Evolutionary conservation across 2,113 vertebrate species (phyloP).

Genomic region (Cyanoliseus patagonus): DNA sequence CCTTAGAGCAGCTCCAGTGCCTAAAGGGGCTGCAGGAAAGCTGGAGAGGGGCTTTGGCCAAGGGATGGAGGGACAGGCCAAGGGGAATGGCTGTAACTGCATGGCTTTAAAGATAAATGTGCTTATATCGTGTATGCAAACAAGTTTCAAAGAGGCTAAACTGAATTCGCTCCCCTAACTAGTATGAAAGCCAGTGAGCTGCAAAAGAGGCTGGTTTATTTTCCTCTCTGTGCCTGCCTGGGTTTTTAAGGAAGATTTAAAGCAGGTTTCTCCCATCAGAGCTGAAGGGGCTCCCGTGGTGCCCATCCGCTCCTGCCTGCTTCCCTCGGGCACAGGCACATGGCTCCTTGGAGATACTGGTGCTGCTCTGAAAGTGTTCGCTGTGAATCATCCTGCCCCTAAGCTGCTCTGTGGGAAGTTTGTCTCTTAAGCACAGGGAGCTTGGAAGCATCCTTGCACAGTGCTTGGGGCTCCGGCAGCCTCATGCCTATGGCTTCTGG

Average conservation of each 20-base stretch:
- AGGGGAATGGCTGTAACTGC: not conserved
- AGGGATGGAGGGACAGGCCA: not conserved
- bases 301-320: not conserved
- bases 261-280: not conserved
- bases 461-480: not conserved
- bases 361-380: not conserved
- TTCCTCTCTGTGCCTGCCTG: not conserved
- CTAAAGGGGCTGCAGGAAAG: not conserved
- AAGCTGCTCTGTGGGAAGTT: not conserved
- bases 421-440: not conserved
- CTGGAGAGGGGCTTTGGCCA: not conserved
- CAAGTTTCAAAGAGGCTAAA: not conserved
- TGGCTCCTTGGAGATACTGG: not conserved
- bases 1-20: no score
- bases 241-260: not conserved
- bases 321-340: not conserved
- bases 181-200: not conserved
- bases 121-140: not conserved
- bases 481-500: rapidly evolving
- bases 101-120: not conserved
- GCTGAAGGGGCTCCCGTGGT: not conserved
- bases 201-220: not conserved
- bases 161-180: not conserved
- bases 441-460: not conserved
- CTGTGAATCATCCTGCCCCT: not conserved